Base-by-base conservation (phyloP, 2,113 vertebrate species). In the Clarias gariepinus region DNA sequence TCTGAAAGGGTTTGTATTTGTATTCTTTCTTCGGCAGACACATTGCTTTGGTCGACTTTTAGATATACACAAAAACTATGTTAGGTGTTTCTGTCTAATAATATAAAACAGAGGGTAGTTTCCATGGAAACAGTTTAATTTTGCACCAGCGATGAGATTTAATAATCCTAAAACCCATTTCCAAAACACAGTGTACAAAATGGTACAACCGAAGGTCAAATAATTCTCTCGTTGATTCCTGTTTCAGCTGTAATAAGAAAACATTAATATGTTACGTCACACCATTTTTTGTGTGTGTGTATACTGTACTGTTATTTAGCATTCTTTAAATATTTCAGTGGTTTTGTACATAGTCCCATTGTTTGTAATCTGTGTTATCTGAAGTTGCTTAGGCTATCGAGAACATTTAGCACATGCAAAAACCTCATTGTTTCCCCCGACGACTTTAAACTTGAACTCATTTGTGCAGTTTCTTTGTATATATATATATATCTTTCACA, bases 1-100 rank as follows among this genome's bases (percentile, higher is more conserved):
- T 78, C 52, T 63, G 30, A 78, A 68, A 77, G n/a, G 57, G 82
- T 82, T 28, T 79, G 61, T 63, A 61, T 55, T 57, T 71, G 19
- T 36, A 36, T 36, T 18, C 47, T 28, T 69, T 41, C 53, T 81
- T 78, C 61, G 60, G 57, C 36, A 77, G 30, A 57, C 47, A 16
- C 25, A 6, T 58, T 16, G 16, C 61, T 10, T 30, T 61, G 53
- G 33, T 53, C 11, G n/a, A 36, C 36, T 60, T 79, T 52, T 64
- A 47, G 47, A 47, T 47, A n/a, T 18, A 64, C 63, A 71, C 5
- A 28, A 1, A 80, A 55, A 53, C 28, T 30, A 21, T 3, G 16
- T 73, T 4, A 7, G 47, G 6, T 15, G 13, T 76, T 76, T 76
- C 23, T n/a, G 23, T 3, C 73, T 52, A 8, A 53, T 76, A 16